Base-by-base conservation (phyloP, 2,888 invertebrate genomes). In the Trisateles emortualis region DNA sequence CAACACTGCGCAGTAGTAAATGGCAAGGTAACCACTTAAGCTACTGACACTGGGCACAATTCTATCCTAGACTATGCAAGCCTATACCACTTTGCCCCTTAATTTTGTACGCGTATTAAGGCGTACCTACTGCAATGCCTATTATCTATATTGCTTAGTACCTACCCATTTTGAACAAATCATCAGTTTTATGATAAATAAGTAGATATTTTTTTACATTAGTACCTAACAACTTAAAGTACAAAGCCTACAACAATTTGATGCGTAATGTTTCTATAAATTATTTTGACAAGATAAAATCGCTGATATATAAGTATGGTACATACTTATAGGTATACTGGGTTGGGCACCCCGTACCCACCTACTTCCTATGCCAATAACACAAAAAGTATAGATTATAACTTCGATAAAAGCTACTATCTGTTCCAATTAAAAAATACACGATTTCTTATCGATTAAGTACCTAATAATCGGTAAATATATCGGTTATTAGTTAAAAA, bases 341-440 rank as follows among this genome's bases (percentile, higher is more conserved):
- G 59, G 57, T 43, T 46, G 57, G 61, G 56, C 55, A 22, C 30
- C 29, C 5, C 10, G 13, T 44, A 45, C 33, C 13, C 17, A 41
- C 59, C 38, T 40, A 59, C 38, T 63, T 65, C 48, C 48, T 52
- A 44, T 35, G 33, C 47, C 47, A 39, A 22, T 42, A 54, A 57
- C 56, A 56, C 52, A 48, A 50, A 61, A 62, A 54, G 50, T 36
- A 56, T 24, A 56, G 55, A 59, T 62, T 55, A 59, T 42, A 53
- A 36, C 32, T 16, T 51, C 39, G 39, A 53, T 53, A 54, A 52
- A 47, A 59, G 5, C 38, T 39, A 26, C 8, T 26, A 70, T 68
- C 68, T 71, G 71, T 61, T 61, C 71, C 65, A 71, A 71, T 70
- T 70, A 71, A 56, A 59, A 63, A 60, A 59, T 65, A 70, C 60